These are phyloP conservation scores for Rutilus rutilus DNA, from an alignment of 2,113 vertebrate genomes.

Conservation along the genomic window DNA sequence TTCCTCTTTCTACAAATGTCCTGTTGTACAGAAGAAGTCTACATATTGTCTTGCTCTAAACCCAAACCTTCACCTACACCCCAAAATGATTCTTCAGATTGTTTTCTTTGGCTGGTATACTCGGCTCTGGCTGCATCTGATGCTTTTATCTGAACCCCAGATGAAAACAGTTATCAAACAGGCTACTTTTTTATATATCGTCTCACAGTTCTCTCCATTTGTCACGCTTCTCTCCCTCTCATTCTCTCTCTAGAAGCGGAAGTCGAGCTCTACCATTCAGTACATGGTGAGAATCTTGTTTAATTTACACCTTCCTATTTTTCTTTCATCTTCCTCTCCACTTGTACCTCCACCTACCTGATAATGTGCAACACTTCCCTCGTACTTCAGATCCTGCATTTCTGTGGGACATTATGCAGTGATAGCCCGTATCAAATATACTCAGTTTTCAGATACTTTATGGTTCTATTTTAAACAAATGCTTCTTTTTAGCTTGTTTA, in stretches of 20 bases:
- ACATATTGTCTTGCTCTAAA: constrained; percentile 1
- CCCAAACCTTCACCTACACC: constrained; percentile 1
- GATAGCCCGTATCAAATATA: not conserved
- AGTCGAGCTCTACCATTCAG: constrained; percentile 80
- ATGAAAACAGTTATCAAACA: not conserved
- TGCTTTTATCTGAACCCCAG: not conserved
- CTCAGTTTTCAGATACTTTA: not conserved
- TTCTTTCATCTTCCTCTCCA: not conserved
- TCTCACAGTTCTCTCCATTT: not conserved
- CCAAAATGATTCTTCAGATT: not conserved
- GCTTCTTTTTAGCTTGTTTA: not conserved
- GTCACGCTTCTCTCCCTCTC: constrained; percentile 41
- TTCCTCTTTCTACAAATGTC: not conserved
- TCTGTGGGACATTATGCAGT: not conserved
- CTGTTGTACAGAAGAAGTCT: not conserved
- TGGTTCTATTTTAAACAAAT: not conserved
- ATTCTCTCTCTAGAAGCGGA: constrained; percentile 75
- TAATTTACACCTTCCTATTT: constrained; percentile 35
- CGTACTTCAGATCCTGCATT: not conserved
- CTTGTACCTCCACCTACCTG: not conserved
- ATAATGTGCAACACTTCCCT: constrained; percentile 12
- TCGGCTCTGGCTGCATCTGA: not conserved
- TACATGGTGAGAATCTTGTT: constrained; percentile 76
- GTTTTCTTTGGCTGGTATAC: not conserved
- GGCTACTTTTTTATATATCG: constrained; percentile 6